These are phyloP conservation scores for Channallabes apus DNA, from an alignment of 2,797 vertebrate genomes.

Conservation along the genomic window DNA sequence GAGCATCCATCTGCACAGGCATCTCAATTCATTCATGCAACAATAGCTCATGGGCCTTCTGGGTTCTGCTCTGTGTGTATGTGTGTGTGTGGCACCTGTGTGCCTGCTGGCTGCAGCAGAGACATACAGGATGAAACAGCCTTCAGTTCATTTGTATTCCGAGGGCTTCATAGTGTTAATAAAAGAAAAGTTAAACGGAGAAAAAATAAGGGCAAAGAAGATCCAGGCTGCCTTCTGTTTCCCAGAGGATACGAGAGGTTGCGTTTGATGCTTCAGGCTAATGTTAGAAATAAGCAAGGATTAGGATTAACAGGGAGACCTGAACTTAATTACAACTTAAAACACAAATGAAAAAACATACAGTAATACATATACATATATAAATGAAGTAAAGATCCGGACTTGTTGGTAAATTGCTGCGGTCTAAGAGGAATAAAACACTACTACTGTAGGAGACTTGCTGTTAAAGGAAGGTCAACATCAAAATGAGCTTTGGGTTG, in stretches of 20 bases:
- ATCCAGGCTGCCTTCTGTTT: constrained; percentile 1
- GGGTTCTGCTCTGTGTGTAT: constrained; percentile 44
- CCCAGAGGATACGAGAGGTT: neutral
- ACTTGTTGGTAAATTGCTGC: neutral
- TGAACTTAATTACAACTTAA: neutral
- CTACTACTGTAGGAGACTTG: neutral
- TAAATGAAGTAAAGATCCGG: too few species aligned
- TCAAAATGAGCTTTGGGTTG: neutral
- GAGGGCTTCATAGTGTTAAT: constrained; percentile 63
- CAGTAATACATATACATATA: too few species aligned
- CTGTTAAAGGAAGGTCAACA: neutral
- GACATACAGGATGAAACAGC: constrained; percentile 61
- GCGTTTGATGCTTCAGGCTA: neutral
- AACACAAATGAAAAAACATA: neutral
- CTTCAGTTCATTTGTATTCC: constrained; percentile 50
- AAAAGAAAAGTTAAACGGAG: constrained; percentile 52
- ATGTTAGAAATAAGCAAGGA: neutral
- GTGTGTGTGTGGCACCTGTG: constrained; percentile 70
- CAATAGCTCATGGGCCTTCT: constrained; percentile 60
- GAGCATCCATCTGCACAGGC: constrained; percentile 52
- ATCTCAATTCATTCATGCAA: constrained; percentile 62
- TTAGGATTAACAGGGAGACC: neutral
- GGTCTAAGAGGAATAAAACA: neutral
- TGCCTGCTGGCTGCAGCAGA: constrained; percentile 67
- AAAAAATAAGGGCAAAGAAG: constrained; percentile 15